Conservation (phyloP, 2,113 vertebrate genomes). For the Cettia cetti region DNA sequence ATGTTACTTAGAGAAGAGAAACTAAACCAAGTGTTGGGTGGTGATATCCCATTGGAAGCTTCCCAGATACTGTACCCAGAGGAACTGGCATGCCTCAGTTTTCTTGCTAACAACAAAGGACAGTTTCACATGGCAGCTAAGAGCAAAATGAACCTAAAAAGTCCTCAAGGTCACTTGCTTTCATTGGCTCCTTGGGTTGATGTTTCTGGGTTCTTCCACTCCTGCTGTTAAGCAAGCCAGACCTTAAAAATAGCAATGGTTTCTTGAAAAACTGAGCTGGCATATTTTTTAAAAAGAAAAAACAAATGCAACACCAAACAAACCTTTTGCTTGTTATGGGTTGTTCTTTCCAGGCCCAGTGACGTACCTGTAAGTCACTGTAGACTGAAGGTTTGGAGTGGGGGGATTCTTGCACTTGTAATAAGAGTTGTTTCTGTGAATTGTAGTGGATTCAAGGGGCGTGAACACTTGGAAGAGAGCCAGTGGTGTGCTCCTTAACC, state of each 20-base stretch:
- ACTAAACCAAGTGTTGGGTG: not conserved
- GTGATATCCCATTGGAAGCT: not conserved
- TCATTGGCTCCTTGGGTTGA: not conserved
- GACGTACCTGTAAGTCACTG: not conserved
- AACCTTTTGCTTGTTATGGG: not conserved
- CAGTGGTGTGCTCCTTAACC: not conserved
- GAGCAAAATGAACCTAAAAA: not conserved
- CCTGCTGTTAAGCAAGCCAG: not conserved
- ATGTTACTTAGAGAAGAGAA: not conserved
- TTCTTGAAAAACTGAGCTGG: not conserved
- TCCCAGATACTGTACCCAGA: not conserved
- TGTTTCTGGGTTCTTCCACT: not conserved
- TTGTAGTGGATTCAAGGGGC: not conserved
- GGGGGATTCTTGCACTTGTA: not conserved
- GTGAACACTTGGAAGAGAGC: not conserved
- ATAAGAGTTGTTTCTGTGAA: not conserved
- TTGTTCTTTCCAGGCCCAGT: not conserved
- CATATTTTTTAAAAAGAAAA: not conserved
- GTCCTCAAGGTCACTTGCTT: not conserved
- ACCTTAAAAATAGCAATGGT: not conserved
- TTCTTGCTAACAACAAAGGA: not conserved
- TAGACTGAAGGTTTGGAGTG: not conserved
- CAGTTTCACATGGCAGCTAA: not conserved
- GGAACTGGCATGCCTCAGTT: not conserved
- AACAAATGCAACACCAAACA: accelerated